Base-by-base conservation (phyloP, 2,888 invertebrate genomes). In the Ryuthela nishihirai region DNA sequence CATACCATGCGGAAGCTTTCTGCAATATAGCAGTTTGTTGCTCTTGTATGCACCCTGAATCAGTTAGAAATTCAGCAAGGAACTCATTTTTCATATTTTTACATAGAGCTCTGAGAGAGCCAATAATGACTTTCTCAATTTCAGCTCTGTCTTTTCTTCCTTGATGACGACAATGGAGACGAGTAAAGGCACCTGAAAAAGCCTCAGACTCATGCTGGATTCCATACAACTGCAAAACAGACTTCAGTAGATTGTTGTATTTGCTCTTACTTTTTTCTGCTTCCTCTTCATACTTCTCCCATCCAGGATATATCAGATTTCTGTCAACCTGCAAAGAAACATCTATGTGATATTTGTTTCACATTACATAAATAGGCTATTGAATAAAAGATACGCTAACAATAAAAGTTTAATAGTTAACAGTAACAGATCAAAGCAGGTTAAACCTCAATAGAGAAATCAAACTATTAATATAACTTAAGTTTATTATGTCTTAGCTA, bases 1-100 rank as follows among this genome's bases (percentile, higher is more conserved):
- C 5, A 18, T 62, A 62, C 62, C 62, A 62, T 2, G 62, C 62
- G 1, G 62, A 62, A 17, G 62, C 62, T 24, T 62, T 62, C 20
- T 53, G 40, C 20, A 32, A 39, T 18, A 29, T n/a, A 7, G 26
- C 1, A n/a, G n/a, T n/a, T n/a, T n/a, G n/a, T n/a, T n/a, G n/a
- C n/a, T n/a, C n/a, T n/a, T n/a, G n/a, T n/a, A n/a, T n/a, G n/a
- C n/a, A n/a, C 3, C 15, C 24, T 12, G n/a, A 12, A 10, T 23
- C 7, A 4, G 32, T 12, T n/a, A n/a, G n/a, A 18, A 62, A 56
- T 32, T 62, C 62, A 17, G 47, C 47, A 9, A 52, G n/a, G 25
- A 62, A 62, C 21, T 62, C 62, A 10, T 56, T 50, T 2, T 34
- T 3, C 44, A 62, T 35, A 23, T 42, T 39, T 20, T 48, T 52